These are phyloP conservation scores for Coregonus ussuriensis DNA, from an alignment of 2,797 vertebrate genomes.

Conservation along the genomic window DNA sequence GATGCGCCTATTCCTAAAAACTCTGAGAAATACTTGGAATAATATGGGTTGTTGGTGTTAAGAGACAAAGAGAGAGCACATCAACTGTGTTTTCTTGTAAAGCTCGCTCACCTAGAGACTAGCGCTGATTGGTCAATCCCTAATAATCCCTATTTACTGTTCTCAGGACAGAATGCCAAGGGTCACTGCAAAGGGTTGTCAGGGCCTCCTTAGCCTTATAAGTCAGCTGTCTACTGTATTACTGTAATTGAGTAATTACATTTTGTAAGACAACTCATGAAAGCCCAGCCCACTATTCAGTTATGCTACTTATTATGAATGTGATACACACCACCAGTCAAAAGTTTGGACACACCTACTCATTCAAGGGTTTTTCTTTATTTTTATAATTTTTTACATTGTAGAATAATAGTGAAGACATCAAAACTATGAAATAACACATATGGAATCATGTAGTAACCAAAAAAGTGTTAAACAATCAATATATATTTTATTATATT, in stretches of 20 bases:
- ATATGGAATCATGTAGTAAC: too few relatives aligned
- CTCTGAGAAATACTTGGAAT: not conserved
- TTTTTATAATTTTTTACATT: too few relatives aligned
- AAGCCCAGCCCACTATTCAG: not conserved
- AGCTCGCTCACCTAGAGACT: conserved; percentile 63
- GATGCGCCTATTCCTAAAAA: not conserved
- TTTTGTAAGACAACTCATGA: conserved; percentile 23
- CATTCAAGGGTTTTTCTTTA: too few relatives aligned
- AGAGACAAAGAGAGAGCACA: conserved; percentile 18
- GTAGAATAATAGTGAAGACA: too few relatives aligned
- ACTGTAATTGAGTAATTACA: conserved; percentile 69
- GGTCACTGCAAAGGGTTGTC: conserved; percentile 49
- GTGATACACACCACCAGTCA: too few relatives aligned
- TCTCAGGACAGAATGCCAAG: conserved; percentile 59
- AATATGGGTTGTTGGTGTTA: not conserved
- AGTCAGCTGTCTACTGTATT: conserved; percentile 65
- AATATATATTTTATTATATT: too few relatives aligned
- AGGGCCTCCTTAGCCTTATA: conserved; percentile 45
- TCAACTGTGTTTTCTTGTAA: conserved; percentile 56
- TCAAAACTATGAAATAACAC: too few relatives aligned
- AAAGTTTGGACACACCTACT: too few relatives aligned
- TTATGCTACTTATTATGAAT: not conserved
- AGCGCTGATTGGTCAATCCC: conserved; percentile 65
- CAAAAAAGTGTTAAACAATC: too few relatives aligned
- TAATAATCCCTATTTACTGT: conserved; percentile 72